Conservation (phyloP, 2,888 invertebrate species). For the Patella depressa region DNA sequence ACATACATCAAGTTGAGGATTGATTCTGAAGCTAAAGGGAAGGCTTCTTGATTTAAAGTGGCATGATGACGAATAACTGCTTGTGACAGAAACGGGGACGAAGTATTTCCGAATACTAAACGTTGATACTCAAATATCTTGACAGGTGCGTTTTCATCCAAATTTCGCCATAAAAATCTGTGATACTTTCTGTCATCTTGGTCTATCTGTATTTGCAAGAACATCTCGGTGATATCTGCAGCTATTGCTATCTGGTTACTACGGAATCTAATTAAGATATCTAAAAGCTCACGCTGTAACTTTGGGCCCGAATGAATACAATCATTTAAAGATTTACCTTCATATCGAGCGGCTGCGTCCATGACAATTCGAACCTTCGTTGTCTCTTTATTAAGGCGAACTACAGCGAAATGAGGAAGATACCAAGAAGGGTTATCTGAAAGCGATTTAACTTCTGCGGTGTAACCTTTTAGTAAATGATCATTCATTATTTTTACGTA, state of each 20-base stretch:
- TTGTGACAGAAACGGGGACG: neutral
- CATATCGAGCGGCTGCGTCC: neutral
- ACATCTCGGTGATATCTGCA: neutral
- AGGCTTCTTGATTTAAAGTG: neutral
- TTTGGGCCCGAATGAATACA: neutral
- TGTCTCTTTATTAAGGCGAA: neutral
- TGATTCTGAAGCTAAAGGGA: neutral
- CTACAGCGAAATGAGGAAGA: neutral
- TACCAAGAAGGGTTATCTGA: neutral
- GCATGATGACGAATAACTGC: neutral
- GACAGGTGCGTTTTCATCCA: neutral
- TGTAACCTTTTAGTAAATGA: neutral
- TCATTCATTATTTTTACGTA: neutral
- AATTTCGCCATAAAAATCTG: neutral
- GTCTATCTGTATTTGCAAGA: neutral
- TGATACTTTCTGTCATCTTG: neutral
- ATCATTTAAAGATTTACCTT: neutral
- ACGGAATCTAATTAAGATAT: neutral
- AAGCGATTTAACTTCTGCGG: neutral
- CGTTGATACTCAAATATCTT: neutral
- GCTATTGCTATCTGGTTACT: neutral
- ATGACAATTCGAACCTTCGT: neutral
- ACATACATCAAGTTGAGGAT: neutral
- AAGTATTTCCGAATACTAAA: neutral
- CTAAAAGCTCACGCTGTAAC: neutral